phyloP scores from a whole-genome alignment of 2,113 vertebrate species.

The Micronycteris hirsuta region DNA sequence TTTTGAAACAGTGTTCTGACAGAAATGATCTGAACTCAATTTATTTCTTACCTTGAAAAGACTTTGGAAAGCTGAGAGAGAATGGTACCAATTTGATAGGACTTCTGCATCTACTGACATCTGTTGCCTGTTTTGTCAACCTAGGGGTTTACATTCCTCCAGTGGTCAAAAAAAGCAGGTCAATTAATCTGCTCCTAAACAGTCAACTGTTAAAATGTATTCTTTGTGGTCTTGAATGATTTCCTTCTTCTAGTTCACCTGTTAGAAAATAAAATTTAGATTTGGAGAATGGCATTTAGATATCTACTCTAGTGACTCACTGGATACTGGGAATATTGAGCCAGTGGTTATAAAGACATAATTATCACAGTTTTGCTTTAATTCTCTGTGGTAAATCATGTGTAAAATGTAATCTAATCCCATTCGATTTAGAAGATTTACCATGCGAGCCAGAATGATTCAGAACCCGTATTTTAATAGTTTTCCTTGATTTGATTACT shows the following conservation, averaged over 20 bases:
- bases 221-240: not conserved
- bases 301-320: not conserved
- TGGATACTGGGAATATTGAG: not conserved
- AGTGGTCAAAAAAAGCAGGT: not conserved
- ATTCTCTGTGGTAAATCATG: not conserved
- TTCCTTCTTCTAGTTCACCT: not conserved
- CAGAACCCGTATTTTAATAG: not conserved
- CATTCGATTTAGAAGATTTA: conserved; percentile 24
- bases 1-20: conserved; percentile 70
- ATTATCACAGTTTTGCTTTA: conserved; percentile 16
- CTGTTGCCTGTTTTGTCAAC: not conserved
- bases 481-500: not conserved
- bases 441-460: not conserved
- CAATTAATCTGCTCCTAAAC: not conserved
- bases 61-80: conserved; percentile 42
- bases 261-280: not conserved
- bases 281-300: not conserved
- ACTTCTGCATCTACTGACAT: conserved; percentile 24
- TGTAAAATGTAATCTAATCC: not conserved
- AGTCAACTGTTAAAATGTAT: not conserved
- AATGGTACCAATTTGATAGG: conserved; percentile 37
- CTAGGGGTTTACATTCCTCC: conserved; percentile 8
- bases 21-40: conserved; percentile 73
- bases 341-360: not conserved
- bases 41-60: conserved; percentile 73